Conservation (phyloP, 2,888 invertebrate species). For the Noctuana brunneofusca region DNA sequence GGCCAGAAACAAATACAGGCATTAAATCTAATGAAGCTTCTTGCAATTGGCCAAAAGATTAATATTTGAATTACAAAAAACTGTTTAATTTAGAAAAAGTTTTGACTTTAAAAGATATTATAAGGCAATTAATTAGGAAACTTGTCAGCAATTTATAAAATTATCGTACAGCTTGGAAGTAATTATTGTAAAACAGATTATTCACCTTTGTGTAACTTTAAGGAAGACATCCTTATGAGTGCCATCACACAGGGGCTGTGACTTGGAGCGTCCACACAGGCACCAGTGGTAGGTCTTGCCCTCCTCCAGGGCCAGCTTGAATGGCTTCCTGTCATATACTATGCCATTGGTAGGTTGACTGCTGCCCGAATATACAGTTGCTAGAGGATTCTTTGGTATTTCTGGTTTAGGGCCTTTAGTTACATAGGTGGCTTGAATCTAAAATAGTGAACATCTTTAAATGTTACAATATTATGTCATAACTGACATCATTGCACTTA, state of each 20-base stretch:
- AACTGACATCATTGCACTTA: too few species aligned
- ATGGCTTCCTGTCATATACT: slow-evolving; percentile 95
- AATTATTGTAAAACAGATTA: neutral
- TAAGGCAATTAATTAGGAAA: too few species aligned
- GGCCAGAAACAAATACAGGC: too few species aligned
- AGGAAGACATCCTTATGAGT: slow-evolving; percentile 91
- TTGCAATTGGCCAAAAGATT: too few species aligned
- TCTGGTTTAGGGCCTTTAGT: slow-evolving; percentile 74
- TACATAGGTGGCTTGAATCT: slow-evolving; percentile 56
- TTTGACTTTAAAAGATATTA: too few species aligned
- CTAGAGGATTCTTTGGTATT: slow-evolving; percentile 87
- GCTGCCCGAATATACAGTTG: slow-evolving; percentile 83
- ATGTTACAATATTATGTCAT: too few species aligned
- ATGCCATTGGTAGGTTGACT: slow-evolving; percentile 88
- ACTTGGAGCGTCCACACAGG: slow-evolving; percentile 95
- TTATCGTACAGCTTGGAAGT: neutral
- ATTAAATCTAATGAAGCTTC: too few species aligned
- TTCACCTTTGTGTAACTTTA: slow-evolving; percentile 87
- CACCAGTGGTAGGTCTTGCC: slow-evolving; percentile 96
- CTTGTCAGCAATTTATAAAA: too few species aligned
- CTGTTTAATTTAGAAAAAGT: too few species aligned
- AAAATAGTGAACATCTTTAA: too few species aligned
- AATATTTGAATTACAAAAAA: too few species aligned
- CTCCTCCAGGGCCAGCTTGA: slow-evolving; percentile 87
- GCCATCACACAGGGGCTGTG: slow-evolving; percentile 97